Base-by-base conservation (phyloP, 2,888 invertebrate genomes). In the Aleiodes leptofemur region DNA sequence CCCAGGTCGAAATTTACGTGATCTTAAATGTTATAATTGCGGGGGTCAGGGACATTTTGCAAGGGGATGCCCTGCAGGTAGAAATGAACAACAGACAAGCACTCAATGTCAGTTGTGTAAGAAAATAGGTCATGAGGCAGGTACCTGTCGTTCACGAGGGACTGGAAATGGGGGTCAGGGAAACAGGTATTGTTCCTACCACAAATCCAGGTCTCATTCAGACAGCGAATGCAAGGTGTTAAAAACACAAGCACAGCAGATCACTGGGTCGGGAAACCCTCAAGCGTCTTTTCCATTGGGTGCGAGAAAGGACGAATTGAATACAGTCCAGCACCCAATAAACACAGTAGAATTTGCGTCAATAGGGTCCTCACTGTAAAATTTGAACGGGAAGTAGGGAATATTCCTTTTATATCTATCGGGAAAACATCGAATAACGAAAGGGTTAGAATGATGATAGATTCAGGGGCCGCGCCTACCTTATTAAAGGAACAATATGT, bases 401-500 rank as follows among this genome's bases (percentile, higher is more conserved):
- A 59, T n/a, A 59, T 59, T n/a, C 31, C 59, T n/a, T 59, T 31
- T 34, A 23, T 59, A 59, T 31, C 9, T 9, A 59, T 59, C 7
- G 59, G 59, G 34, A 31, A n/a, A 31, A 59, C 16, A 9, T 7
- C 3, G 1, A 59, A 31, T 4, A 34, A 59, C 0, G 31, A 34
- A 59, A 34, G 34, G 34, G 14, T 59, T 34, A 34, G 34, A 57
- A 23, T 57, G 29, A 57, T 57, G 57, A 14, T 57, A 23, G 57
- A 57, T 57, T 57, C 57, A 11, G 59, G 59, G 8, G 59, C 59
- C 29, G 29, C 59, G 7, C 59, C 59, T 13, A 59, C 29, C 3
- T 13, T 59, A n/a, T 23, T 64, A 48, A 64, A 64, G 43, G 43
- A 64, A 34, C 34, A 59, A 64, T 64, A 23, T 38, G 64, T 64